Percentiles rank a stretch among this genome's conserved stretches.
Conservation (phyloP, 1,140 invertebrate species). For the Plutomurus gul region DNA sequence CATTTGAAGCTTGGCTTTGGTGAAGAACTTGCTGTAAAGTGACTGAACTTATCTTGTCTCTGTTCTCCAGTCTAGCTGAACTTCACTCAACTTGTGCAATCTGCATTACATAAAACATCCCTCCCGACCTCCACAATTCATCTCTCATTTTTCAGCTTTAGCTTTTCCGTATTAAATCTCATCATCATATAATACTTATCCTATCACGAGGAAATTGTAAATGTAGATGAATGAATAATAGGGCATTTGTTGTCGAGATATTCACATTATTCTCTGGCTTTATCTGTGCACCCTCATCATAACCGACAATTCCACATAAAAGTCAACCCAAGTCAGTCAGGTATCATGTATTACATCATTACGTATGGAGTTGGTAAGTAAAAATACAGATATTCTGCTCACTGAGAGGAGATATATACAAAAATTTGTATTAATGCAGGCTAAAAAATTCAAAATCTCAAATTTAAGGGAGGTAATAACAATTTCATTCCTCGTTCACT, state of each 20-base stretch:
- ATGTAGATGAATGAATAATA: not conserved
- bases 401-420: no score
- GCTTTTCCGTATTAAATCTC: not conserved
- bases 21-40: not conserved
- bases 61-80: not conserved
- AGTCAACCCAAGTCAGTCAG: no score
- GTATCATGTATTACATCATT: no score
- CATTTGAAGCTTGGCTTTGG: not conserved
- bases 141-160: conserved; percentile 22
- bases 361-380: no score
- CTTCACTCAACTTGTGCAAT: no score
- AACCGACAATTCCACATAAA: not conserved
- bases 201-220: not conserved
- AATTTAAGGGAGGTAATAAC: no score
- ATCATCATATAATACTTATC: not conserved
- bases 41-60: conserved; percentile 18
- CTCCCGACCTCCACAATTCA: not conserved
- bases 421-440: no score
- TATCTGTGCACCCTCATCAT: not conserved
- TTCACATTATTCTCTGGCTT: not conserved
- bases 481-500: no score
- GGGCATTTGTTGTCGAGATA: not conserved
- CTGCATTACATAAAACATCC: no score
- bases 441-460: no score
- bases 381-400: no score